Base-by-base conservation (phyloP, 2,888 invertebrate species). In the Morpho helenor region DNA sequence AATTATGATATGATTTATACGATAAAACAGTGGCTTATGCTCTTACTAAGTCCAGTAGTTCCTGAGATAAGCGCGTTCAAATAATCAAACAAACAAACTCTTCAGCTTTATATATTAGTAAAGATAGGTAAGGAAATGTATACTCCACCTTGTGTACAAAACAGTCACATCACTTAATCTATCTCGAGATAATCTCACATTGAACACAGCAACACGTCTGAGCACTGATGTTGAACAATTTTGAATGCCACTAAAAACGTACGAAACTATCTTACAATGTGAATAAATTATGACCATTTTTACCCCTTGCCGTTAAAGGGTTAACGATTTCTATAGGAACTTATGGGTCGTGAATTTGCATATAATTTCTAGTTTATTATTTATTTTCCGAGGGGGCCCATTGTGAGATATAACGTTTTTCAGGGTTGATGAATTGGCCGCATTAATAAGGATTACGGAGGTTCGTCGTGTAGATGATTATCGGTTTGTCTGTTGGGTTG, bases 301-400 rank as follows among this genome's bases (percentile, higher is more conserved):
- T 76, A 72, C 74, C 82, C 86, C 85, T 77, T 66, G 68, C 68
- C 66, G 66, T 69, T 71, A 85, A 88, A 87, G 89, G 89, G 89
- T 88, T 87, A 79, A 70, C 69, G 71, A 75, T 77, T 84, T 87
- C 82, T 84, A 87, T 83, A 84, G 84, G 73, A 85, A 82, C 82
- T 79, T 87, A 88, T 85, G 88, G 86, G 70, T 82, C 86, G 88
- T 88, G 89, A 89, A 90, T 90, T 89, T 90, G 90, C 90, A 90
- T 90, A 90, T 89, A 89, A 89, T 89, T 89, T 88, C 86, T 86
- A 87, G 89, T 88, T 89, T 89, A 89, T 87, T 88, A 88, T 87
- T 86, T 87, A 82, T 82, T 71, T 84, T 80, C 71, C 68, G 79
- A 82, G 80, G 77, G 76, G 64, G 54, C 48, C 77, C 66, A 77